Evolutionary conservation across 2,888 invertebrate genomes (phyloP), one percentile per base, ranked within the genome.

Genomic region (Oxytorus armatus): DNA sequence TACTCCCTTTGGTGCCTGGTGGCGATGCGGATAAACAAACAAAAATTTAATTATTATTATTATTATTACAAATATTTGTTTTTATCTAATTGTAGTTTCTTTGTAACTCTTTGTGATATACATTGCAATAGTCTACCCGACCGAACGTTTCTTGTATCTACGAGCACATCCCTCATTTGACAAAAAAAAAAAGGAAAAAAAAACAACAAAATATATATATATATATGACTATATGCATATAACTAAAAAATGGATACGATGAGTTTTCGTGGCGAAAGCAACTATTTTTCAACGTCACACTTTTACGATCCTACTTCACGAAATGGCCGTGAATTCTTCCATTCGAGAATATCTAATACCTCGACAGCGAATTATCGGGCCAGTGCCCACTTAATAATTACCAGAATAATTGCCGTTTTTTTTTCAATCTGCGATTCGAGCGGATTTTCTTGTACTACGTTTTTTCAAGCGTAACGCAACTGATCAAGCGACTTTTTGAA

Each of bases 71-170:
- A 87, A 88, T 89, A 89, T 89, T 90, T 88, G 89, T 91, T 91
- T 91, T 91, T 90, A 90, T 90, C 88, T 90, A 91, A 90, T 90
- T 89, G 89, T 91, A 91, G 90, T 90, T 90, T 91, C 91, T 89
- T 91, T 91, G 91, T 91, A 91, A 91, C 90, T 90, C 88, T 90
- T 90, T 91, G 91, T 91, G 91, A 91, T 91, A 90, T 90, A 91
- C 89, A 91, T 90, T 91, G 91, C 91, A 91, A 91, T 91, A 91
- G 91, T 91, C 90, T 90, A 89, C 86, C 87, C 87, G 88, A 90
- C 85, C 87, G 87, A 89, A 86, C 87, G 88, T 89, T 88, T 90
- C 88, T 90, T 91, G 88, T 90, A 90, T 89, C 88, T 86, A 88
- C 87, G 88, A 89, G 86, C 89, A 89, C 87, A 87, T 87, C 87